These are phyloP conservation scores for Dastarcus helophoroides DNA, from an alignment of 2,888 invertebrate species.

Conservation along the genomic window DNA sequence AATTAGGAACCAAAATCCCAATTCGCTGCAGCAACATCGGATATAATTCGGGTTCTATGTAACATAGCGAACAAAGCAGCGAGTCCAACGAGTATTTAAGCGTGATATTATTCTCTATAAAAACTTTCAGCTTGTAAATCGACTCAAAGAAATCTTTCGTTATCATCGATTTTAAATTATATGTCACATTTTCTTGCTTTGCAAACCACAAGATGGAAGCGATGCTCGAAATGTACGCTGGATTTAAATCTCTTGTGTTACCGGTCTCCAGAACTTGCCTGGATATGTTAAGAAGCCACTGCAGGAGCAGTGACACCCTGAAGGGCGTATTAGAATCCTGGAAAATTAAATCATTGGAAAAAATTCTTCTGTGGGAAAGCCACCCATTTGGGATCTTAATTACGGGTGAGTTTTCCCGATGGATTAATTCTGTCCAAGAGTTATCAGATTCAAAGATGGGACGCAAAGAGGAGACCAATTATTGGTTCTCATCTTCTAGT, in stretches of 20 bases:
- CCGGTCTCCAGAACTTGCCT: conserved; percentile 34
- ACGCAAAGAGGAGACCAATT: too few relatives aligned
- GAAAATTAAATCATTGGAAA: too few relatives aligned
- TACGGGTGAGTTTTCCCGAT: too few relatives aligned
- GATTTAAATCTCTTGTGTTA: conserved; percentile 34
- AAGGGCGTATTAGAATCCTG: conserved; percentile 47
- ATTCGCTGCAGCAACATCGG: conserved; percentile 60
- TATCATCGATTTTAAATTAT: conserved; percentile 55
- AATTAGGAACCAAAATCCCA: conserved; percentile 47
- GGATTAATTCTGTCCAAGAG: too few relatives aligned
- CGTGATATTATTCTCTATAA: conserved; percentile 56
- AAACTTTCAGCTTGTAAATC: conserved; percentile 65
- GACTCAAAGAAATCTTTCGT: conserved; percentile 66
- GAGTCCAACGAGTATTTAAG: conserved; percentile 79
- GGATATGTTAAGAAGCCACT: conserved; percentile 59
- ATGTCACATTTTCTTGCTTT: conserved; percentile 45
- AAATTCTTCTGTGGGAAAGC: too few relatives aligned
- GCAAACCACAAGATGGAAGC: conserved; percentile 72
- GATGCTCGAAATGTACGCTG: conserved; percentile 61
- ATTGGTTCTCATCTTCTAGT: too few relatives aligned
- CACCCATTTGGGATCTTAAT: too few relatives aligned
- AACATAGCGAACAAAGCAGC: conserved; percentile 76
- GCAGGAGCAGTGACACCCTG: conserved; percentile 53
- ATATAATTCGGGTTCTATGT: conserved; percentile 68
- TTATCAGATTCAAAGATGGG: too few relatives aligned